Evolutionary conservation across 2,797 vertebrate species (phyloP), one percentile per base, ranked within the genome.

Genomic region (Sciaenops ocellatus): DNA sequence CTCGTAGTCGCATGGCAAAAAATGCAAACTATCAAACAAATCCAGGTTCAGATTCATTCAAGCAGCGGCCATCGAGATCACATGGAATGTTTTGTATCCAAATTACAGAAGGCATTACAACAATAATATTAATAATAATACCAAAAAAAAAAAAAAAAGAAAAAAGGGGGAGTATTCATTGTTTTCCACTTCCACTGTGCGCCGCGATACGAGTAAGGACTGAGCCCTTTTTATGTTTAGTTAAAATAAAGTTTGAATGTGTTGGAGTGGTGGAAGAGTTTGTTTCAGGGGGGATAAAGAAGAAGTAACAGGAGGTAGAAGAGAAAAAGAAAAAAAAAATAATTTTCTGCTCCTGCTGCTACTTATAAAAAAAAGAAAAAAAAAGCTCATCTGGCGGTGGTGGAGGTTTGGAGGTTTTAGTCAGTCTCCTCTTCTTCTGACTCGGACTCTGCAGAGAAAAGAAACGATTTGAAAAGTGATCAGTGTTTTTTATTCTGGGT

Each of bases 341-440:
- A 90, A 92, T 95, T 95, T 96, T 96, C 95, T 94, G 94, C 95
- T 96, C 95, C 95, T 95, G 90, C 75, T 95, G 96, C 96, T 95
- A 95, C 91, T 95, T 92, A 90, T 92, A 70, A 51, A 52, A 51
- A 38, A 42, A 9, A 26, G 3, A 46, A 34, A 48, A n/a, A 20
- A 93, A 57, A 68, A 79, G 70, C 78, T 80, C 61, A 15, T 80
- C 73, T 79, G 72, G 76, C 18, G 22, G 51, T 79, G 87, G 34
- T 38, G 34, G 34, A 38, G 34, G 34, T 38, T 38, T 38, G 34
- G 86, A 89, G 77, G 92, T 83, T 70, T 97, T 94, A 99, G 95
- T 99, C 98, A 16, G 95, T 97, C 82, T 99, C 98, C 93, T 99
- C 98, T 73, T 96, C 97, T 46, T 99, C 98, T 5, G 98, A 99